Base-by-base conservation (phyloP, 2,888 invertebrate genomes). In the Netelia inedita region DNA sequence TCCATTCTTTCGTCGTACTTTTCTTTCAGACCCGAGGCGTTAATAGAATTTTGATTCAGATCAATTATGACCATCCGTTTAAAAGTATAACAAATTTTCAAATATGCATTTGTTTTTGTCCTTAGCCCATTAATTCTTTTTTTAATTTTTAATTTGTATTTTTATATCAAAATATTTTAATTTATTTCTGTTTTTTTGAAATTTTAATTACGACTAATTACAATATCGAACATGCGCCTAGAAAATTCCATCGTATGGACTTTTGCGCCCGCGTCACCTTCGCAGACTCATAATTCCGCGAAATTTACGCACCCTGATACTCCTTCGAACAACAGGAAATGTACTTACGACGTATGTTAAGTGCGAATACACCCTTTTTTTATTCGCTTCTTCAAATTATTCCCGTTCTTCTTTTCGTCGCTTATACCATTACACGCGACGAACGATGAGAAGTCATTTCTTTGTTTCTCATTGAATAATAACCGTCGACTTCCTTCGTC, bases 391-490 rank as follows among this genome's bases (percentile, higher is more conserved):
- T 65, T 16, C 46, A 14, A 16, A n/a, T 53, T 55, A 23, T 55
- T 19, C 16, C 10, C 16, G 11, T 46, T 59, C 57, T 23, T 73
- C 10, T 61, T 9, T 73, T 8, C 59, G 23, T 61, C 35, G 19
- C 50, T 14, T 8, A 35, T 1, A 69, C 11, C n/a, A 8, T 35
- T 5, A 35, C 55, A 55, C 53, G 69, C 69, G 16, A 55, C 69
- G 35, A 55, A 50, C 14, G 55, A 41, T 59, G 21, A 72, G 2
- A 16, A 41, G 71, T 57, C 23, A 46, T 71, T 71, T 65, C 71
- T 78, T 82, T 78, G 72, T 78, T 50, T 55, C 68, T 28, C 55
- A 76, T 71, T 21, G 63, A 28, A 63, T 71, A 46, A 73, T 78
- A 61, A 61, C 57, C 55, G 59, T 5, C 28, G n/a, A 46, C 59